These are phyloP conservation scores for Leptosomus discolor DNA, from an alignment of 2,113 vertebrate species.

Conservation along the genomic window DNA sequence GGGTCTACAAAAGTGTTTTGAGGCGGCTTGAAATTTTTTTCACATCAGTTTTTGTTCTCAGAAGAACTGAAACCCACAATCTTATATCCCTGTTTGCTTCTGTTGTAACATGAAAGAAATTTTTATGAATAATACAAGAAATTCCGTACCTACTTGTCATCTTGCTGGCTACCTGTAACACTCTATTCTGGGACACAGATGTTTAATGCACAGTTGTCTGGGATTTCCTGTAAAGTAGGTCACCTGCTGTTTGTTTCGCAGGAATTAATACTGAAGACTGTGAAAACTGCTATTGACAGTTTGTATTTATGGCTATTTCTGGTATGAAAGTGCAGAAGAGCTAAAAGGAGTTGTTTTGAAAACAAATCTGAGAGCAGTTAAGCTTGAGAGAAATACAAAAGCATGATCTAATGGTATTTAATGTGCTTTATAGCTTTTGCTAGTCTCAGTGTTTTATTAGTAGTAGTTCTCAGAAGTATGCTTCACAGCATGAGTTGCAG, in stretches of 20 bases:
- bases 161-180: not conserved
- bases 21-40: not conserved
- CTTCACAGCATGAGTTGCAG: not conserved
- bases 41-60: not conserved
- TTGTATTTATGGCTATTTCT: not conserved
- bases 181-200: not conserved
- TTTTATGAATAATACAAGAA: not conserved
- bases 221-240: constrained; percentile 61
- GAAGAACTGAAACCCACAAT: not conserved
- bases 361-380: not conserved
- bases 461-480: not conserved
- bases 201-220: not conserved
- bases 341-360: not conserved
- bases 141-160: not conserved
- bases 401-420: not conserved
- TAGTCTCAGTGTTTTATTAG: not conserved
- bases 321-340: not conserved
- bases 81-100: not conserved
- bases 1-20: not conserved
- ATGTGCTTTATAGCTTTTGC: not conserved
- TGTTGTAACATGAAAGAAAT: not conserved
- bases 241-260: constrained; percentile 67
- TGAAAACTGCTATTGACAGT: not conserved
- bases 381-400: not conserved
- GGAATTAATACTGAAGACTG: not conserved